Base-by-base conservation (phyloP, 2,113 vertebrate species). In the Abramis brama region DNA sequence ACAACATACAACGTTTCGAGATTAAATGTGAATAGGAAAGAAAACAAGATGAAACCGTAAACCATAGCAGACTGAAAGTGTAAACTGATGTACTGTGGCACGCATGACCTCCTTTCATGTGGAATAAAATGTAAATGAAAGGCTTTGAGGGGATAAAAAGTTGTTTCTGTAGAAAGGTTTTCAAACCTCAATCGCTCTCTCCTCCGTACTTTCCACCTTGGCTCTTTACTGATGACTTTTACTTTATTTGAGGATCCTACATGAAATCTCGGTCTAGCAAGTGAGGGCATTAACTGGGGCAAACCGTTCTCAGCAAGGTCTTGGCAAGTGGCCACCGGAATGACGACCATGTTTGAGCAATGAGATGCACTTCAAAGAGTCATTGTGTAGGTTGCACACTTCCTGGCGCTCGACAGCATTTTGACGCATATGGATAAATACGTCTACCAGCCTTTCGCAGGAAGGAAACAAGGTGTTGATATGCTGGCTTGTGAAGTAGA, bases 241-340 rank as follows among this genome's bases (percentile, higher is more conserved):
- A 90, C 92, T 93, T 93, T 94, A 92, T 93, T 93, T 93, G 91
- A 91, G 92, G 91, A 91, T 92, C 84, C 89, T 89, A 88, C 86
- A 89, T 91, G 91, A 92, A 90, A 89, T 91, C 87, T 25, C 89
- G 88, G 85, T 91, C 91, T 33, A 66, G 89, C 90, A 80, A 88
- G 91, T 89, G 86, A 87, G 91, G 90, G 83, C 89, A 91, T 90
- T 92, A 91, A 91, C 91, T 82, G 62, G 85, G 91, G 91, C 91
- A 81, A 87, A 77, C 92, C 91, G 89, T 94, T 94, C 94, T 91
- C 90, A 92, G 93, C 91, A 91, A 89, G 86, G 84, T 90, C 89
- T 91, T 94, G 93, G 94, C 94, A 86, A 88, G 71, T 57, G 82
- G 93, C 93, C 93, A 93, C 90, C 87, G 82, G 91, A 74, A 94